These are phyloP conservation scores for Polydesmus complanatus DNA, from an alignment of 2,888 invertebrate species.

Conservation along the genomic window DNA sequence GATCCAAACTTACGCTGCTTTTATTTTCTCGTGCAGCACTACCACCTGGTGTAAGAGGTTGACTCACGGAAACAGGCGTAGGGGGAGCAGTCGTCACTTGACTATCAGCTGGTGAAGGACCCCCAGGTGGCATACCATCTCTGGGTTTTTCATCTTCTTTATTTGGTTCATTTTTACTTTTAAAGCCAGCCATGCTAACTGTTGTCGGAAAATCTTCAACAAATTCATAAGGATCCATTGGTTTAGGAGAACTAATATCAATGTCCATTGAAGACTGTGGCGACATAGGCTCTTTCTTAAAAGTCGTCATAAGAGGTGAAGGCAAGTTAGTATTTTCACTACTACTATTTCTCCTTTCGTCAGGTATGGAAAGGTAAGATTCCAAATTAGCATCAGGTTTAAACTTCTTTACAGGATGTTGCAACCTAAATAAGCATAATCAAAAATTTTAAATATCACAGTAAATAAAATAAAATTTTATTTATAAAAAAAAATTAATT, in stretches of 20 bases:
- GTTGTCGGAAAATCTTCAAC: conserved; percentile 44
- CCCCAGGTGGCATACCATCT: neutral
- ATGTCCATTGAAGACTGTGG: conserved; percentile 15
- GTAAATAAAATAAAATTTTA: neutral
- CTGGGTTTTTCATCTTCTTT: conserved; percentile 9
- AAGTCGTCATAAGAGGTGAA: neutral
- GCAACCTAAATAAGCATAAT: conserved; percentile 44
- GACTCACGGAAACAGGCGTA: conserved; percentile 1
- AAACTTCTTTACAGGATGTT: conserved; percentile 80
- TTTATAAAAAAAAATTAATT: neutral
- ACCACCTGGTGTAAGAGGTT: neutral
- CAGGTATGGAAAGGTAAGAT: conserved; percentile 17
- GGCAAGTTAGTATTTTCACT: conserved; percentile 1
- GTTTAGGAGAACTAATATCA: conserved; percentile 18
- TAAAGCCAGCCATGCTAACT: conserved; percentile 35
- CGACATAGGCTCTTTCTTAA: conserved; percentile 17
- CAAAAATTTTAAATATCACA: conserved; percentile 1
- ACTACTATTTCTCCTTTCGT: conserved; percentile 4
- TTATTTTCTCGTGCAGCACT: conserved; percentile 13
- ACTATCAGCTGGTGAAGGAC: neutral
- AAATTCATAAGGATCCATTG: conserved; percentile 53
- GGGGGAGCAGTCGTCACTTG: conserved; percentile 2
- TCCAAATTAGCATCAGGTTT: conserved; percentile 38
- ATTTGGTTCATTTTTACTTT: conserved; percentile 28
- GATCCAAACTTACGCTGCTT: conserved; percentile 3